These are phyloP conservation scores for Teleogryllus oceanicus DNA, from an alignment of 2,888 invertebrate species.

Conservation along the genomic window DNA sequence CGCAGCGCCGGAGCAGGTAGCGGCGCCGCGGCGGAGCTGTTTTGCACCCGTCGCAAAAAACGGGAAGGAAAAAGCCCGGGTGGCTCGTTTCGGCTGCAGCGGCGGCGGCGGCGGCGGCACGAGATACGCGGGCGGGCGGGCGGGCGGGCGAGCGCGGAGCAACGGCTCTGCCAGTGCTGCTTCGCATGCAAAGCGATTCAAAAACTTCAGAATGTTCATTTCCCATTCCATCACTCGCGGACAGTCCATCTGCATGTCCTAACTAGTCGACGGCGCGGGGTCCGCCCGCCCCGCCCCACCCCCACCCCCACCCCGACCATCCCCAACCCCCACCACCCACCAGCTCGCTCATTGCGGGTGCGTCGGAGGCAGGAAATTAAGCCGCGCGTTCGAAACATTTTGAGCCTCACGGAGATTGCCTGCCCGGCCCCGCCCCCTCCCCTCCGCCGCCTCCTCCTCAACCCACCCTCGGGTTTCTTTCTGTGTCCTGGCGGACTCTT, in stretches of 20 bases:
- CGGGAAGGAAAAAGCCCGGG: too few species aligned
- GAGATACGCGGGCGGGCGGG: too few species aligned
- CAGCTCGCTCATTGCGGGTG: not conserved
- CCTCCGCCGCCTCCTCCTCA: not conserved
- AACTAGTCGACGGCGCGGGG: not conserved
- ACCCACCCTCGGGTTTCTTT: not conserved
- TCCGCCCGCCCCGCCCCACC: not conserved
- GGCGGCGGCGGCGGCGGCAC: too few species aligned
- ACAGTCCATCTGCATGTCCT: slow-evolving; percentile 18
- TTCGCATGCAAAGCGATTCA: slow-evolving; percentile 18
- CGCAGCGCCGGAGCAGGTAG: too few species aligned
- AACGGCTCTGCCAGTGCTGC: not conserved
- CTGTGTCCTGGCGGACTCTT: not conserved
- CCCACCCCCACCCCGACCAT: not conserved
- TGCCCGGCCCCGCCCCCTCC: not conserved
- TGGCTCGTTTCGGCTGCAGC: too few species aligned
- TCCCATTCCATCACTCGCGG: not conserved
- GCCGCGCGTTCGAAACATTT: not conserved
- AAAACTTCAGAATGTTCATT: slow-evolving; percentile 18
- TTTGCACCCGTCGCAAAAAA: too few species aligned
- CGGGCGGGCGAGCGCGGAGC: too few species aligned
- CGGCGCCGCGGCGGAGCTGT: too few species aligned
- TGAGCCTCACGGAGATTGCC: not conserved
- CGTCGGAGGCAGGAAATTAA: slow-evolving; percentile 9
- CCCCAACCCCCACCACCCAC: not conserved